Evolutionary conservation across 2,113 vertebrate genomes (phyloP).

Genomic region (Sinocyclocheilus maitianheensis): DNA sequence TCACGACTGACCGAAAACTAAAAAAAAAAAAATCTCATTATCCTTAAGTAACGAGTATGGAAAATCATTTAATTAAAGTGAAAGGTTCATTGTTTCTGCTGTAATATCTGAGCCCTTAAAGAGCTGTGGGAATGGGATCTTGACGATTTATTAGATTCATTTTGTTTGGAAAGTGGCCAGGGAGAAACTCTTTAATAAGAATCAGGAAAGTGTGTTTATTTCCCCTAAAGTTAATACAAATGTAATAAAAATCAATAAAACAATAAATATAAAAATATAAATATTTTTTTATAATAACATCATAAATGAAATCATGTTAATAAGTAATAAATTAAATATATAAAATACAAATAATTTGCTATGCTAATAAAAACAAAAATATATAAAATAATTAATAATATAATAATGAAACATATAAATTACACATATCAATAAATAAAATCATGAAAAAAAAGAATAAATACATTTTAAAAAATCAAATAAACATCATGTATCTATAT

Average conservation of each 20-base stretch:
- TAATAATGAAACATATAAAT: neutral
- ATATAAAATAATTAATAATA: no score
- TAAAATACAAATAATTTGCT: neutral
- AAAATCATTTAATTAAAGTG: conserved; percentile 29
- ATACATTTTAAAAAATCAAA: neutral
- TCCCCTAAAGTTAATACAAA: neutral
- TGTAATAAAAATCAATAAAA: neutral
- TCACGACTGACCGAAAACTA: neutral
- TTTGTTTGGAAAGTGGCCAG: conserved; percentile 18
- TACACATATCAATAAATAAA: no score
- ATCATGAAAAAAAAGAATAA: neutral
- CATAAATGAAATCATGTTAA: no score
- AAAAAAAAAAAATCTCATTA: neutral
- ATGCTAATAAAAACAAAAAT: neutral
- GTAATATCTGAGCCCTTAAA: conserved; percentile 7
- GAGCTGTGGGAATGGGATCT: conserved; percentile 20
- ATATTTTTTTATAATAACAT: no score
- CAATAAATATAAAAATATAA: no score
- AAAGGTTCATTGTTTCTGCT: conserved; percentile 28
- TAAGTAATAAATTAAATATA: no score
- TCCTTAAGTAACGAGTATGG: conserved; percentile 4
- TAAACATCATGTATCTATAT: neutral
- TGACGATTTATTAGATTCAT: conserved; percentile 15
- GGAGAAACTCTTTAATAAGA: conserved; percentile 16
- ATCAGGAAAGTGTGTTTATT: neutral